Base-by-base conservation (phyloP, 2,888 invertebrate genomes). In the Ferdinandea cuprea region DNA sequence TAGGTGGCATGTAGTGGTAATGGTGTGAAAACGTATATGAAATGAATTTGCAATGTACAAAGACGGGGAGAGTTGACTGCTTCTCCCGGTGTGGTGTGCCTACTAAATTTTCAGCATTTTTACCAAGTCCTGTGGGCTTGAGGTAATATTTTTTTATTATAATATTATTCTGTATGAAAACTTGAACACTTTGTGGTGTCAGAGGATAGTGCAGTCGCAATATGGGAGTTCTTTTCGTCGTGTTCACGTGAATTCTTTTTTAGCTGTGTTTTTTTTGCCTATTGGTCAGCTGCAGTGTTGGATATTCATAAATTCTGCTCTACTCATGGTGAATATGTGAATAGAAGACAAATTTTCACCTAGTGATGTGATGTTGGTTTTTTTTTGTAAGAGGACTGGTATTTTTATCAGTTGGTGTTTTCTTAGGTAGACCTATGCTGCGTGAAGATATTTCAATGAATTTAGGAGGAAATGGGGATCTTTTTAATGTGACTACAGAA, bases 121-220 rank as follows among this genome's bases (percentile, higher is more conserved):
- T 73, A 44, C 56, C 76, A 44, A 74, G 35, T 44, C 52, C 59
- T 59, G 35, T 42, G 50, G 50, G 52, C 54, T 61, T 30, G 25
- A 28, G 30, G 48, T 19, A 30, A 52, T 58, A 37, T 61, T 48
- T 59, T 44, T 19, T 17, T 42, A 37, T 61, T 65, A 71, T 76
- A 52, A 69, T 63, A 76, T 80, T 63, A 78, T 73, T 78, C 54
- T 40, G 32, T 25, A 54, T 72, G 83, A 77, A 71, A 71, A 83
- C 48, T n/a, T 69, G 83, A 61, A 73, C 58, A 83, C 83, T 78
- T 72, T 77, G 83, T 63, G 77, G 77, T 78, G 72, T 76, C 54
- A 42, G 58, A 48, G 37, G 17, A 35, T 66, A 32, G 63, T 69
- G 76, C 71, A 83, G 66, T 63, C 58, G 78, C 52, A 80, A 74